phyloP scores from a whole-genome alignment of 1,140 invertebrate genomes.

The Batillaria attramentaria region DNA sequence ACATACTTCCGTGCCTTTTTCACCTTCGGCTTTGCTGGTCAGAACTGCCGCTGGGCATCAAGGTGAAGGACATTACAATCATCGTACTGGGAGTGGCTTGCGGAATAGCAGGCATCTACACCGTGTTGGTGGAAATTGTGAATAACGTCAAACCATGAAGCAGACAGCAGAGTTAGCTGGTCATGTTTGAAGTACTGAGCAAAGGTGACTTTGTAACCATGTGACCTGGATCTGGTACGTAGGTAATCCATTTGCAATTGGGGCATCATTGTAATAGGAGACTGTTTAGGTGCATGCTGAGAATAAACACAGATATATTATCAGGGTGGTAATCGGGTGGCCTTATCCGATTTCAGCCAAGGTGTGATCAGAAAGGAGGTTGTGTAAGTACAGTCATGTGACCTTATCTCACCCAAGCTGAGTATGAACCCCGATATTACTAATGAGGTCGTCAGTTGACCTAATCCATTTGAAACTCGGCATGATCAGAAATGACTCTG shows the following conservation, averaged over 20 bases:
- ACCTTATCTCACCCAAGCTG: no score
- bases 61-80: slow-evolving; percentile 58
- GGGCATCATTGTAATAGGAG: background rate
- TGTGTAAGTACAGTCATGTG: no score
- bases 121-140: slow-evolving; percentile 36
- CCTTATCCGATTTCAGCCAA: no score
- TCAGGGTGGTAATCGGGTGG: no score
- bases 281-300: background rate
- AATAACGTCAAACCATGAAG: background rate
- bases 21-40: slow-evolving; percentile 57
- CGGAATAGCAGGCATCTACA: slow-evolving; percentile 53
- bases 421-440: no score
- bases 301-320: background rate
- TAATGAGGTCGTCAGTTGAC: no score
- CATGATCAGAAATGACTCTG: no score
- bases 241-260: background rate
- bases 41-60: slow-evolving; percentile 41
- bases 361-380: no score
- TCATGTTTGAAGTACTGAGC: background rate
- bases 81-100: slow-evolving; percentile 57
- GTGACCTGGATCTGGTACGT: background rate
- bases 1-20: slow-evolving; percentile 65
- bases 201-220: background rate
- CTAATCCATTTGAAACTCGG: no score
- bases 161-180: background rate